Evolutionary conservation across 2,797 vertebrate genomes (phyloP).

Genomic region (Glyptemys insculpta): DNA sequence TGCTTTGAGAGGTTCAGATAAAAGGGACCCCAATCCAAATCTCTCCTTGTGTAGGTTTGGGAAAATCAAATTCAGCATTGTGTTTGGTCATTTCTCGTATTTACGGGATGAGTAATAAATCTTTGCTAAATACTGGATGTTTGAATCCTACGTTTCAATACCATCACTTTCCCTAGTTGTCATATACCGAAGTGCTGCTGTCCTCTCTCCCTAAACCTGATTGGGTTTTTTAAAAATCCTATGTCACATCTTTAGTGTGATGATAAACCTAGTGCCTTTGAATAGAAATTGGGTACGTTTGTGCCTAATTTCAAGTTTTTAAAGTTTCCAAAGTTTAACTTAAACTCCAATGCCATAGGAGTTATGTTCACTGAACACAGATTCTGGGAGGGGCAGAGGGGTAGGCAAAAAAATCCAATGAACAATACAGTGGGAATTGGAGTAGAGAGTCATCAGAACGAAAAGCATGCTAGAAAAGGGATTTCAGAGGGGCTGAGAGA

Average conservation of each 20-base stretch:
- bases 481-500: not conserved
- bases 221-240: not conserved
- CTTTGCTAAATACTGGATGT: not conserved
- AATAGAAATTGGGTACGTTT: not conserved
- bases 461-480: not conserved
- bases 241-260: not conserved
- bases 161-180: constrained; percentile 12
- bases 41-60: not conserved
- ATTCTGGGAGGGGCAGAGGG: not conserved
- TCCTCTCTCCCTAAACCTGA: not conserved
- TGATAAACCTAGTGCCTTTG: not conserved
- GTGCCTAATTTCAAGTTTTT: constrained; percentile 1
- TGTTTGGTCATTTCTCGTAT: not conserved
- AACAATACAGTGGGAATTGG: not conserved
- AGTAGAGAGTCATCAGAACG: not conserved
- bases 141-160: not conserved
- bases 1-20: not conserved
- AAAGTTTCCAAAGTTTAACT: constrained; percentile 33
- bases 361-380: not conserved
- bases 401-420: not conserved
- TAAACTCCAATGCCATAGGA: not conserved
- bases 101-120: not conserved
- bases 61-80: constrained; percentile 27
- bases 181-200: not conserved
- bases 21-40: not conserved